phyloP scores from a whole-genome alignment of 2,888 invertebrate genomes.

The Limenitis camilla region DNA sequence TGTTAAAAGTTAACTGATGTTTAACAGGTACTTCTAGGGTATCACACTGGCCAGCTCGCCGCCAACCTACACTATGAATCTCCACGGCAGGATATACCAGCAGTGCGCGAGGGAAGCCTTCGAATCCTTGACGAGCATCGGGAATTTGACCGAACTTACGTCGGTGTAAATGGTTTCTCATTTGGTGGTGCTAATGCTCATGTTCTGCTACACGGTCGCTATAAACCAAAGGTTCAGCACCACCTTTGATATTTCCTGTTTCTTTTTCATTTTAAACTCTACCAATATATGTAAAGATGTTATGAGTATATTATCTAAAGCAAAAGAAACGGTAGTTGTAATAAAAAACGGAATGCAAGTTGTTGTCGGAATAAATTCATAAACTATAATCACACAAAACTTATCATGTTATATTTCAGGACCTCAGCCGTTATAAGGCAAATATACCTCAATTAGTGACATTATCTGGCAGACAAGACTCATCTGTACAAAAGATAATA shows the following conservation, averaged over 20 bases:
- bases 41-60: no score
- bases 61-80: no score
- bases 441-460: constrained; percentile 46
- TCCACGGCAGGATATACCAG: no score
- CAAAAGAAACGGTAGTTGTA: no score
- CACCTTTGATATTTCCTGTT: neutral
- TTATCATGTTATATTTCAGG: constrained; percentile 29
- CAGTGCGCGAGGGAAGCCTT: no score
- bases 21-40: no score
- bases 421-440: constrained; percentile 38
- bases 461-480: constrained; percentile 46
- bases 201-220: constrained; percentile 42
- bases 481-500: constrained; percentile 36
- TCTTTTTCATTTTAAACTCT: no score
- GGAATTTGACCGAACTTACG: constrained; percentile 67
- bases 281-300: no score
- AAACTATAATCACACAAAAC: no score
- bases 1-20: no score
- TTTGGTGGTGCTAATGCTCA: constrained; percentile 46
- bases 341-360: no score
- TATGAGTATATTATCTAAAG: no score
- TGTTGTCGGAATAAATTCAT: neutral
- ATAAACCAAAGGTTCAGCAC: constrained; percentile 45
- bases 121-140: constrained; percentile 70
- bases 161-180: constrained; percentile 44